These are phyloP conservation scores for Zosterops pallidus DNA, from an alignment of 2,113 vertebrate species.

Conservation along the genomic window DNA sequence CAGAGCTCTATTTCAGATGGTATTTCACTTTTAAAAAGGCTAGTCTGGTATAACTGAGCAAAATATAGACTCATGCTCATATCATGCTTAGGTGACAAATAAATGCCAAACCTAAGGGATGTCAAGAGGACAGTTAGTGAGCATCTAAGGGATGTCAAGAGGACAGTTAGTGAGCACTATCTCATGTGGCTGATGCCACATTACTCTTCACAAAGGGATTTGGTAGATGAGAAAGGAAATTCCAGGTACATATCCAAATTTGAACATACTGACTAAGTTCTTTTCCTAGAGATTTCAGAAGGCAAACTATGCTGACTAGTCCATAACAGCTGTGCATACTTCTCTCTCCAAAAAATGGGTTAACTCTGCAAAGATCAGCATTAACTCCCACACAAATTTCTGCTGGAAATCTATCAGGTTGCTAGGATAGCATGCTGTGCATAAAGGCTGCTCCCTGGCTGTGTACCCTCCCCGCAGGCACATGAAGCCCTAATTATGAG, in stretches of 20 bases:
- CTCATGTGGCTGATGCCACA: not conserved
- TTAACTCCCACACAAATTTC: constrained; percentile 56
- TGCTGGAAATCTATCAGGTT: constrained; percentile 62
- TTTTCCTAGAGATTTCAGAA: not conserved
- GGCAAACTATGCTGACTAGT: not conserved
- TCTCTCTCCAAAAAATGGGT: constrained; percentile 35
- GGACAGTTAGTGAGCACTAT: not conserved
- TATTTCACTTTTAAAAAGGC: not conserved
- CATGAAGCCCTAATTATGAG: constrained; percentile 49
- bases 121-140: not conserved
- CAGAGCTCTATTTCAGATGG: not conserved
- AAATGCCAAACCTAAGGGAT: not conserved
- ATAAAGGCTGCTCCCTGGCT: constrained; percentile 46
- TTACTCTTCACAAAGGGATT: not conserved
- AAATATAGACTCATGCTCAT: not conserved
- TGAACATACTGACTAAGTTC: not conserved
- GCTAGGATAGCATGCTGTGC: constrained; percentile 55
- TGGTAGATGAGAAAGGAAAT: not conserved
- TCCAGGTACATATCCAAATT: not conserved
- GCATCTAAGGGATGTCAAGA: not conserved
- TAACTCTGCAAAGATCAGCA: constrained; percentile 51
- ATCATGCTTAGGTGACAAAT: not conserved
- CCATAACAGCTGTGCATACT: not conserved
- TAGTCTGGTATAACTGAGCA: not conserved
- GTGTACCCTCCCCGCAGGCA: not conserved